Evolutionary conservation across 2,797 vertebrate genomes (phyloP).

Genomic region (Balearica regulorum): DNA sequence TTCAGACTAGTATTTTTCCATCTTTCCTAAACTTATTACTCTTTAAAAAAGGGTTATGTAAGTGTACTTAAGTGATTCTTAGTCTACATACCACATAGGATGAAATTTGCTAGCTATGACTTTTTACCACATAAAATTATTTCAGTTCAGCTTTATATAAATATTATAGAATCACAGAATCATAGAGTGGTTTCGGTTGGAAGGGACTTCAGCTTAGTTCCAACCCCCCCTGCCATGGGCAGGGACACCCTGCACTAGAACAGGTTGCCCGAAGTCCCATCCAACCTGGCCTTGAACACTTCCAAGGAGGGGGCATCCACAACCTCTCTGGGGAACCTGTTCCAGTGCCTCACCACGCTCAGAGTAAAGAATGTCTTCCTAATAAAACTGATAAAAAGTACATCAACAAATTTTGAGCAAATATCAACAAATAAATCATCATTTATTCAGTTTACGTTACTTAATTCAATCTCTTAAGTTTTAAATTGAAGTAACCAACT

Average conservation of each 20-base stretch:
- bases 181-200: no score
- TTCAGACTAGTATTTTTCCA: neutral
- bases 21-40: neutral
- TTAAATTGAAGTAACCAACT: neutral
- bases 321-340: no score
- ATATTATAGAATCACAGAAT: neutral
- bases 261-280: no score
- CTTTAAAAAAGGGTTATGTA: neutral
- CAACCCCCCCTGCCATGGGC: no score
- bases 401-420: neutral
- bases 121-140: neutral
- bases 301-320: no score
- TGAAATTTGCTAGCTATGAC: neutral
- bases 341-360: no score
- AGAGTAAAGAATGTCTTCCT: no score
- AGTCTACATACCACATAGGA: neutral
- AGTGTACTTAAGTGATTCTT: neutral
- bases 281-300: no score
- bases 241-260: no score
- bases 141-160: neutral
- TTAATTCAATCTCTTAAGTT: neutral
- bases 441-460: neutral
- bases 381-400: neutral
- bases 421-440: neutral
- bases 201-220: no score